Evolutionary conservation across 1,140 invertebrate genomes (phyloP), one percentile per base, ranked within the genome.

Genomic region (Heterodera carotae): DNA sequence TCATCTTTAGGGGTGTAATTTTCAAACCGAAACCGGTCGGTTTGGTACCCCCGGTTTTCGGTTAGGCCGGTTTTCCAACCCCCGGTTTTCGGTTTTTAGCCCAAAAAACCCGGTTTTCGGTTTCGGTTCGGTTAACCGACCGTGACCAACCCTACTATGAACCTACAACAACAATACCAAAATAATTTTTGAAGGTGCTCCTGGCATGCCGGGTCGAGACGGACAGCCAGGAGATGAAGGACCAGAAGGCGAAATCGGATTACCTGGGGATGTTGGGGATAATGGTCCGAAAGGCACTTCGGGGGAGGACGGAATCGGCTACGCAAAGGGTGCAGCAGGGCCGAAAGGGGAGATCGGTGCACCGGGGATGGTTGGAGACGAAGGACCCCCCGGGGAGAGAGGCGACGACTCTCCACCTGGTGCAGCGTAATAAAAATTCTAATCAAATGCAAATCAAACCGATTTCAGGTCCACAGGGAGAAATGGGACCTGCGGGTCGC

Each of bases 331-430:
- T 25, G 22, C 80, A 8, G 81, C 80, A 18, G 80, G 80, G n/a
- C 70, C 80, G 27, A 81, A 81, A 43, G 80, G 80, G 12, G 80
- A 81, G 43, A 43, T 70, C 27, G 80, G 80, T 22, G 56, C 73
- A 10, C 59, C 81, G 29, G 80, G 80, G 18, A 33, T 48, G 15
- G 68, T 48, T 15, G 80, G 80, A 39, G 80, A 81, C n/a, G 80
- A 81, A 75, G 80, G 80, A 25, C 69, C 36, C 4, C 80, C 80
- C 25, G 80, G 80, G 25, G 80, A 81, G 15, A 48, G 80, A 25
- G 80, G 80, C 6, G 80, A 81, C 81, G 80, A 81, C 76, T 78
- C 80, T 15, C 36, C 80, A 0, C 80, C 79, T 0, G 77, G 77
- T 78, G 39, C 8, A 79, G 33, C 8, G 27, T n/a, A 74, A 62